Evolutionary conservation across 2,888 invertebrate species (phyloP).

Genomic region (Trilocha varians): DNA sequence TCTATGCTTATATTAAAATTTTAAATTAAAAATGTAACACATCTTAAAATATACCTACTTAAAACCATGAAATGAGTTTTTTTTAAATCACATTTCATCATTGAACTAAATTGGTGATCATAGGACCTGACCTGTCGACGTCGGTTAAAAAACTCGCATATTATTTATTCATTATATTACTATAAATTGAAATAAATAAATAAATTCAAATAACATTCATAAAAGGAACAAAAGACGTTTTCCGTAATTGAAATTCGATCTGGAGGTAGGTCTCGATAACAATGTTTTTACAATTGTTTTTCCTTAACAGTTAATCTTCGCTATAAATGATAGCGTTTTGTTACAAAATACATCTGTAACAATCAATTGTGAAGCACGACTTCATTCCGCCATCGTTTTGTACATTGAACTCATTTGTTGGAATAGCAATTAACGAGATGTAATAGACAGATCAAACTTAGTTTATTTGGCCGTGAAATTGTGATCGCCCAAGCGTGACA

Average conservation of each 20-base stretch:
- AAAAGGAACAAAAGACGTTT: not conserved
- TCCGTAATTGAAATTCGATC: not conserved
- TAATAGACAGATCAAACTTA: conserved; percentile 54
- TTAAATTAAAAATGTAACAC: too few species aligned
- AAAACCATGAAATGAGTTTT: too few species aligned
- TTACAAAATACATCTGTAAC: not conserved
- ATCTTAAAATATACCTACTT: too few species aligned
- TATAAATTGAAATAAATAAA: too few species aligned
- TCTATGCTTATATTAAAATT: too few species aligned
- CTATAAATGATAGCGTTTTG: not conserved
- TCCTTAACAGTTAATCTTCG: not conserved
- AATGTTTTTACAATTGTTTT: not conserved
- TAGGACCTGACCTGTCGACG: too few species aligned
- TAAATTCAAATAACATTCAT: not conserved
- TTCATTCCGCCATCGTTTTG: conserved; percentile 17
- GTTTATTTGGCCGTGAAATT: conserved; percentile 65
- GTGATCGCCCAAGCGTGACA: conserved; percentile 50
- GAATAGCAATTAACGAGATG: conserved; percentile 40
- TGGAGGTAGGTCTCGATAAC: not conserved
- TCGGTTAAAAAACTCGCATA: too few species aligned
- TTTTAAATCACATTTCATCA: too few species aligned
- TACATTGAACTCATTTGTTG: conserved; percentile 46
- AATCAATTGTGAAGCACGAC: not conserved
- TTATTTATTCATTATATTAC: too few species aligned
- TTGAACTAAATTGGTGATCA: too few species aligned